A percentile compares a stretch with the other conserved stretches of the same genome.
These are phyloP conservation scores for Carabus problematicus DNA, from an alignment of 2,888 invertebrate species.

Conservation along the genomic window DNA sequence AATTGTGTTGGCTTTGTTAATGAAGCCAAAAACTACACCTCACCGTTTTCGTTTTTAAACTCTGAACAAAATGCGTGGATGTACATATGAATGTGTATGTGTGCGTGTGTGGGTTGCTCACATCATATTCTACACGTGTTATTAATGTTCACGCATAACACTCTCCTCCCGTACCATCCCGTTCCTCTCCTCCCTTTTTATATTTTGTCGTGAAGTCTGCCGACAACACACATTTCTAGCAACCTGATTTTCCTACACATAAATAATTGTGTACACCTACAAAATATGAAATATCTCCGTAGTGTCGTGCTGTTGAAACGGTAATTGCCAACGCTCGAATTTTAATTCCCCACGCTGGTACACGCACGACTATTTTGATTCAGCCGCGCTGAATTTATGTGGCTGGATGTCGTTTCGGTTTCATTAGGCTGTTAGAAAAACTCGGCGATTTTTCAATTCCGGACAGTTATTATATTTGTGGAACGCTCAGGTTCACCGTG, in stretches of 20 bases:
- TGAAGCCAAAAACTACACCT: too few relatives aligned
- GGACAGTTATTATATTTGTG: slow-evolving; percentile 42
- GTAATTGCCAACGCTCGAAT: slow-evolving; percentile 1
- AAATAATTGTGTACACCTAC: slow-evolving; percentile 37
- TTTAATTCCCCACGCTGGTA: background rate
- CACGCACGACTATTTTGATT: slow-evolving; percentile 11
- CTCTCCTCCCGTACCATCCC: too few relatives aligned
- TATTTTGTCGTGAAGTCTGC: too few relatives aligned
- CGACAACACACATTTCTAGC: too few relatives aligned
- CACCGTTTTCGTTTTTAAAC: too few relatives aligned
- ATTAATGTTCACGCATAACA: too few relatives aligned
- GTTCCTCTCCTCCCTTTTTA: too few relatives aligned
- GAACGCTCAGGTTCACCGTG: slow-evolving; percentile 18
- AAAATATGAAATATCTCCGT: slow-evolving; percentile 30
- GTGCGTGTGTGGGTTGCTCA: too few relatives aligned
- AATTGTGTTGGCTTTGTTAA: too few relatives aligned
- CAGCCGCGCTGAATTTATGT: slow-evolving; percentile 26
- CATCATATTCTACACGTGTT: too few relatives aligned
- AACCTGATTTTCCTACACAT: slow-evolving; percentile 15
- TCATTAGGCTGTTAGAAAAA: slow-evolving; percentile 41
- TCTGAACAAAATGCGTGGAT: too few relatives aligned
- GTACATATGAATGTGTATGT: too few relatives aligned
- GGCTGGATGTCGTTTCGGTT: slow-evolving; percentile 25
- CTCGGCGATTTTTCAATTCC: slow-evolving; percentile 34
- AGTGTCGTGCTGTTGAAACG: background rate